Percentiles rank a stretch among this genome's conserved stretches.
phyloP scores from a whole-genome alignment of 2,797 vertebrate genomes.

The Todus mexicanus region DNA sequence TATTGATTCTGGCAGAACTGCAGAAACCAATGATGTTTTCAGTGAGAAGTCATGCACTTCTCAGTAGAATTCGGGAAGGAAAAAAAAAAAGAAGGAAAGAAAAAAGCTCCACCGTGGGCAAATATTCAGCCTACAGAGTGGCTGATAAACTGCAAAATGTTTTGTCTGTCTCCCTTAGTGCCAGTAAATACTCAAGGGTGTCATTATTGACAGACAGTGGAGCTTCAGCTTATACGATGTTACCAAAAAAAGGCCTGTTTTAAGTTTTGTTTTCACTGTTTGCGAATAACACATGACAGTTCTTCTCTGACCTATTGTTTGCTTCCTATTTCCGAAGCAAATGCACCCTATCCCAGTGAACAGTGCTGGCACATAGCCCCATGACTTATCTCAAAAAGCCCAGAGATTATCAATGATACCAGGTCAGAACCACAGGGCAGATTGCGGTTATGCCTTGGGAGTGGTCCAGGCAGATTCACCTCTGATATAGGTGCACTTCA shows the following conservation, averaged over 20 bases:
- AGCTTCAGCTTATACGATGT: neutral
- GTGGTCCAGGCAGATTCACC: neutral
- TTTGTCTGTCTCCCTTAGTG: neutral
- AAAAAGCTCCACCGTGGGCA: neutral
- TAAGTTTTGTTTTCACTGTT: neutral
- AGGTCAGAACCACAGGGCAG: neutral
- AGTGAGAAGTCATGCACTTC: conserved; percentile 34
- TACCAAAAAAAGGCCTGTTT: neutral
- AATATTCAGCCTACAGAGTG: neutral
- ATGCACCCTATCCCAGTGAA: neutral
- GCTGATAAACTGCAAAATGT: neutral
- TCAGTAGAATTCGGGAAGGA: neutral
- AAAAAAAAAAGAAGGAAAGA: neutral
- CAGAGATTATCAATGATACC: neutral
- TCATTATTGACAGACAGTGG: neutral
- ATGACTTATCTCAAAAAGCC: neutral
- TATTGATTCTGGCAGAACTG: conserved; percentile 50
- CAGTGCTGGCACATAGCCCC: neutral
- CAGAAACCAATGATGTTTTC: neutral
- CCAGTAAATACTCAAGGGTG: neutral
- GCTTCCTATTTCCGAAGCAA: conserved; percentile 15
- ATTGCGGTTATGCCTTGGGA: neutral
- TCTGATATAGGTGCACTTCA: neutral
- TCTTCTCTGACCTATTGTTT: neutral
- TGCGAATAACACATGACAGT: neutral